phyloP scores from a whole-genome alignment of 1,140 invertebrate genomes.

The Drosophila busckii region DNA sequence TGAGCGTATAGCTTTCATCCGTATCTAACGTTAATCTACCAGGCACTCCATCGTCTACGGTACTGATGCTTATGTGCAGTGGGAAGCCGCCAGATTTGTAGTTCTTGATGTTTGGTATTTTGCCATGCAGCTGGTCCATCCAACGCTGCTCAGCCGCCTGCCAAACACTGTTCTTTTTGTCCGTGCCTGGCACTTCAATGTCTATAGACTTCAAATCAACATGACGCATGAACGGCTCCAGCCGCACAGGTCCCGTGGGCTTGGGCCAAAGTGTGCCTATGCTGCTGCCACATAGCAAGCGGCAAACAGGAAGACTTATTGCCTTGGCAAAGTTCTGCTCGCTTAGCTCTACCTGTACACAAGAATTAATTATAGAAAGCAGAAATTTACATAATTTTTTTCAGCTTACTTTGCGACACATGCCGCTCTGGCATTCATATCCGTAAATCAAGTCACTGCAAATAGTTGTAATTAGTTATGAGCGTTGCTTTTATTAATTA shows the following conservation, averaged over 20 bases:
- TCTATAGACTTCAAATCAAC: conserved; percentile 80
- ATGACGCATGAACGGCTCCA: conserved; percentile 82
- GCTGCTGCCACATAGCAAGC: conserved; percentile 82
- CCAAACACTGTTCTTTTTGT: conserved; percentile 54
- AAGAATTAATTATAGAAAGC: too few relatives aligned
- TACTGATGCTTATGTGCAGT: conserved; percentile 63
- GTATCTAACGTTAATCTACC: conserved; percentile 81
- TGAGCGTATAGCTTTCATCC: conserved; percentile 85
- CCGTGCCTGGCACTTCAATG: conserved; percentile 32
- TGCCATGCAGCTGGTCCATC: conserved; percentile 38
- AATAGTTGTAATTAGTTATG: neutral
- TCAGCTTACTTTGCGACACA: conserved; percentile 83
- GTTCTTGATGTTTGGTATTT: conserved; percentile 49
- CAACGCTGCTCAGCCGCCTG: conserved; percentile 49
- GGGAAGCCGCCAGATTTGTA: conserved; percentile 54
- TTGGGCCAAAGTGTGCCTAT: conserved; percentile 86
- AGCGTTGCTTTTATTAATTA: neutral
- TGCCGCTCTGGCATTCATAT: conserved; percentile 80
- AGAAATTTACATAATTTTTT: too few relatives aligned
- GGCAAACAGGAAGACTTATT: conserved; percentile 82
- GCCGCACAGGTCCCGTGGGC: conserved; percentile 82
- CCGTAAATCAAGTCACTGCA: conserved; percentile 79
- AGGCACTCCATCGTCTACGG: conserved; percentile 8
- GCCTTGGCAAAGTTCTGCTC: conserved; percentile 79
- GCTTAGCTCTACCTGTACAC: conserved; percentile 78